phyloP scores from a whole-genome alignment of 2,888 invertebrate genomes.

The Bruchidius siliquastri region DNA sequence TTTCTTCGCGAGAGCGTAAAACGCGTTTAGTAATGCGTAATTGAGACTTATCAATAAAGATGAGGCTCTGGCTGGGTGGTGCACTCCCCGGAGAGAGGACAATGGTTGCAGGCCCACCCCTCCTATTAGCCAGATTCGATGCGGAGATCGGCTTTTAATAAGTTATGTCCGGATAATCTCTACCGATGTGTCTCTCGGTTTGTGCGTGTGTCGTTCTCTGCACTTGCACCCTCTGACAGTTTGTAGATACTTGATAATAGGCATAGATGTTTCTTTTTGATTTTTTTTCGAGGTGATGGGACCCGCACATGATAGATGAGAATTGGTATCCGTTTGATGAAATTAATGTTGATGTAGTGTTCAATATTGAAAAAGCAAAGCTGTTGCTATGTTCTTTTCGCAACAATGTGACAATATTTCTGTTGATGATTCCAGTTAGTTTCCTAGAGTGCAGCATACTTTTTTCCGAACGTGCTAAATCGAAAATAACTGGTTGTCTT shows the following conservation, averaged over 20 bases:
- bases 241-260: too few relatives aligned
- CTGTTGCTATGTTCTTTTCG: background rate
- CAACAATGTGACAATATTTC: background rate
- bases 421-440: background rate
- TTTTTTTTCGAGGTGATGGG: too few relatives aligned
- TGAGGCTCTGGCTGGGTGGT: background rate
- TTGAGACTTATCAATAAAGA: background rate
- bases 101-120: background rate
- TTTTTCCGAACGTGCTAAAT: background rate
- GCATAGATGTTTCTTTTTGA: too few relatives aligned
- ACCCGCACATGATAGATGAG: too few relatives aligned
- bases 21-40: background rate
- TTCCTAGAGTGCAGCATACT: background rate
- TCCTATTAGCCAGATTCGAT: background rate
- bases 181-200: background rate
- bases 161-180: background rate
- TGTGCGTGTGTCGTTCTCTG: background rate
- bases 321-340: too few relatives aligned
- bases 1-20: background rate
- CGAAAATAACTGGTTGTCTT: background rate
- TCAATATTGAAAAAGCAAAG: too few relatives aligned
- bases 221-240: background rate
- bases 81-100: background rate
- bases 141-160: background rate
- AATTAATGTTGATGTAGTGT: too few relatives aligned